phyloP scores from a whole-genome alignment of 2,888 invertebrate species.

The Allophyes oxyacanthae region DNA sequence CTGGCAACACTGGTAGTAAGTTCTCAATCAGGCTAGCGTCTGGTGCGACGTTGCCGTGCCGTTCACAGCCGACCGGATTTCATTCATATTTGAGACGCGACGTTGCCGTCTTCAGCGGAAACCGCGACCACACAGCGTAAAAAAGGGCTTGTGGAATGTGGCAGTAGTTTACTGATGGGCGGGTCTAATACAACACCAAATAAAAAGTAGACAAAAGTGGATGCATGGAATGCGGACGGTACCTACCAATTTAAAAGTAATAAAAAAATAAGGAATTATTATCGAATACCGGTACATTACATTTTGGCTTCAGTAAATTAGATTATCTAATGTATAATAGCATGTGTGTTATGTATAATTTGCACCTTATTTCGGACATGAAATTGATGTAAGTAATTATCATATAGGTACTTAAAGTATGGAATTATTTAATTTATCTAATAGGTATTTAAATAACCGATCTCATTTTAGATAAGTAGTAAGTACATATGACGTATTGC shows the following conservation, averaged over 20 bases:
- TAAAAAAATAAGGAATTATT: conserved; percentile 3
- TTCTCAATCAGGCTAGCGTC: conserved; percentile 87
- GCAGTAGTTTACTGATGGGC: conserved; percentile 85
- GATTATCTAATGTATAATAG: too few relatives aligned
- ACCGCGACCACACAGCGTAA: conserved; percentile 89
- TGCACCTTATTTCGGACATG: not conserved
- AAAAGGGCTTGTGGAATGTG: conserved; percentile 88
- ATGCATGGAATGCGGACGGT: conserved; percentile 81
- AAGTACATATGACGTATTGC: too few relatives aligned
- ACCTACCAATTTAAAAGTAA: conserved; percentile 56
- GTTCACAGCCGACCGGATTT: conserved; percentile 86
- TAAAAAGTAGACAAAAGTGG: conserved; percentile 78
- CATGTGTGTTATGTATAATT: not conserved
- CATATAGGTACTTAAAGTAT: too few relatives aligned
- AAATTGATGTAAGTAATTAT: too few relatives aligned
- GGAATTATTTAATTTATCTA: too few relatives aligned
- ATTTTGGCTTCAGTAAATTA: conserved; percentile 6
- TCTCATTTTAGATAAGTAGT: too few relatives aligned
- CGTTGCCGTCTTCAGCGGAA: conserved; percentile 89
- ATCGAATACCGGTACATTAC: conserved; percentile 8
- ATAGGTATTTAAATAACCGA: too few relatives aligned
- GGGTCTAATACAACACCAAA: conserved; percentile 81
- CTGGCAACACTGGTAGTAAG: conserved; percentile 71
- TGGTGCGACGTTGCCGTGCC: conserved; percentile 86
- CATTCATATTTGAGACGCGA: conserved; percentile 89